These are phyloP conservation scores for Trematocara nigrifrons DNA, from an alignment of 2,113 vertebrate genomes.

Conservation along the genomic window DNA sequence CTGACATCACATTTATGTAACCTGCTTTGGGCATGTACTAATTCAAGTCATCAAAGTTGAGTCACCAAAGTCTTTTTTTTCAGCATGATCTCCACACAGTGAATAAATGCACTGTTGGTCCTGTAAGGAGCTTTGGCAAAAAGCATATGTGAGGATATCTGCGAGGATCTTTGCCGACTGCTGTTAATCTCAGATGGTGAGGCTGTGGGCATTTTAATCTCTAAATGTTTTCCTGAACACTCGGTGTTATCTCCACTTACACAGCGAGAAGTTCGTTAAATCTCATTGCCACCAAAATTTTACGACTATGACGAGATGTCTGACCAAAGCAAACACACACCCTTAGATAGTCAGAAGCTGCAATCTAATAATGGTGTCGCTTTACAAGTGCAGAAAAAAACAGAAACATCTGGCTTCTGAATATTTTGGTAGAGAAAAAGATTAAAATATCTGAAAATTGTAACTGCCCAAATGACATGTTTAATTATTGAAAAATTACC, in stretches of 20 bases:
- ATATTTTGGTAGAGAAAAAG: neutral
- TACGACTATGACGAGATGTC: neutral
- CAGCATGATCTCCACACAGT: neutral
- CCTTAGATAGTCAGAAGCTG: neutral
- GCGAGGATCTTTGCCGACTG: neutral
- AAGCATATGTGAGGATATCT: slow-evolving; percentile 19
- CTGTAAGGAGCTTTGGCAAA: slow-evolving; percentile 28
- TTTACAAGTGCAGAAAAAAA: neutral
- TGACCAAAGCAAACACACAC: neutral
- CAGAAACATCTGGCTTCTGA: neutral
- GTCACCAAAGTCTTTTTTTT: neutral
- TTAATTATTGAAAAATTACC: neutral
- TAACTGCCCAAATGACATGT: neutral
- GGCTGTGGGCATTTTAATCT: slow-evolving; percentile 21
- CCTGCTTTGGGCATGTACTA: neutral
- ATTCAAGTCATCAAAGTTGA: neutral
- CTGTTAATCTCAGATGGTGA: slow-evolving; percentile 5
- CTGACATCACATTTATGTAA: neutral
- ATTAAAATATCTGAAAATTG: neutral
- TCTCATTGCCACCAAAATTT: neutral
- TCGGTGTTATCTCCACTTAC: neutral
- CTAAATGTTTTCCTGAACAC: neutral
- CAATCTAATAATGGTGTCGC: neutral
- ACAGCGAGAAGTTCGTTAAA: neutral
- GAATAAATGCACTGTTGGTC: neutral